Percentiles rank a stretch among this genome's conserved stretches.
Evolutionary conservation across 2,888 invertebrate genomes (phyloP).

Genomic region (Polymixis flavicincta): DNA sequence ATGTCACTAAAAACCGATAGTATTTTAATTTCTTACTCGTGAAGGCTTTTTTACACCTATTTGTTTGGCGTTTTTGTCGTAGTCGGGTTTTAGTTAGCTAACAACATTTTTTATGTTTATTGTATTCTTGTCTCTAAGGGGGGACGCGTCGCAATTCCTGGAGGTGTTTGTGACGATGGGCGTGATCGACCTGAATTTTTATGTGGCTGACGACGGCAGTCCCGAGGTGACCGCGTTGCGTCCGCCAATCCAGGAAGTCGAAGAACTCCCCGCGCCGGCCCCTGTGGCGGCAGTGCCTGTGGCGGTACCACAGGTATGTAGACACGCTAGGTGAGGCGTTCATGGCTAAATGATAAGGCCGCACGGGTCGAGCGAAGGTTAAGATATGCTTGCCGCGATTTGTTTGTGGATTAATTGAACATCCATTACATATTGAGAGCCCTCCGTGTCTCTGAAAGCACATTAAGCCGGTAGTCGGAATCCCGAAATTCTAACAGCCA

Average conservation of each 20-base stretch:
- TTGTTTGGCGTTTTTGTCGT: background rate
- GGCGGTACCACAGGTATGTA: background rate
- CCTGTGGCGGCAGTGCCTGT: too few relatives aligned
- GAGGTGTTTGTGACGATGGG: constrained; percentile 86
- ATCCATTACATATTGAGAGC: background rate
- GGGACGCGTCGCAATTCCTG: constrained; percentile 74
- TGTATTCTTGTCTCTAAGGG: constrained; percentile 49
- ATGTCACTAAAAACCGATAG: background rate
- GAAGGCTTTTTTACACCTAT: background rate
- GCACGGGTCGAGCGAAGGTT: background rate
- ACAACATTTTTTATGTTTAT: background rate
- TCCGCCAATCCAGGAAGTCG: constrained; percentile 45
- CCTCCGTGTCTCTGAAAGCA: background rate
- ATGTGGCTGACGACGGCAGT: constrained; percentile 73
- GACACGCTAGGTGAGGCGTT: background rate
- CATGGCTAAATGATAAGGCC: background rate
- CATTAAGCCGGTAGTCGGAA: background rate
- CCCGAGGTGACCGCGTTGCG: constrained; percentile 67
- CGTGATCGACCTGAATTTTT: constrained; percentile 79
- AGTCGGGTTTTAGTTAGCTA: background rate
- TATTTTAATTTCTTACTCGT: background rate
- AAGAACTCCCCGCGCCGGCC: background rate
- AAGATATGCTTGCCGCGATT: background rate
- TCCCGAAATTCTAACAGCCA: too few relatives aligned
- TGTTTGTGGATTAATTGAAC: background rate